Conservation (phyloP, 1,140 invertebrate species). For the Neoseiulus cucumeris region DNA sequence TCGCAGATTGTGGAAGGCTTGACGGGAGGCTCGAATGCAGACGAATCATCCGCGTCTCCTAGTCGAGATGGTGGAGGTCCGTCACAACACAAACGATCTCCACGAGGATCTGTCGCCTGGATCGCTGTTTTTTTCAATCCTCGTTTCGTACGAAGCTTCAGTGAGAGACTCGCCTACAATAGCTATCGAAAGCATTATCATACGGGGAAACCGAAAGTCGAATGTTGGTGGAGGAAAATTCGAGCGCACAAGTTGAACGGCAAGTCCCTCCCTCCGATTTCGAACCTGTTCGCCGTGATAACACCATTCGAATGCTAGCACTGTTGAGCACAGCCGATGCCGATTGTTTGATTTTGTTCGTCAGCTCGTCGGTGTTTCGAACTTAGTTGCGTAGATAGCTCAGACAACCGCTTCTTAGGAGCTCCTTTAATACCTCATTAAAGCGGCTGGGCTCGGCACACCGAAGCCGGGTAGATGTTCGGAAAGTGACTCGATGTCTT, state of each 20-base stretch:
- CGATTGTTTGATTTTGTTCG: too few relatives aligned
- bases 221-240: conserved; percentile 3
- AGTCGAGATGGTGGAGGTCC: background rate
- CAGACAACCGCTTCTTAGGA: too few relatives aligned
- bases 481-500: too few relatives aligned
- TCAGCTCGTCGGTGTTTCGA: too few relatives aligned
- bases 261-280: background rate
- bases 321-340: too few relatives aligned
- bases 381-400: too few relatives aligned
- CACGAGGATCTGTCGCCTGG: background rate
- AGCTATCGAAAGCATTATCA: conserved; percentile 1
- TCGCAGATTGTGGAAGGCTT: background rate
- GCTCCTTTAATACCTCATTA: too few relatives aligned
- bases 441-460: too few relatives aligned
- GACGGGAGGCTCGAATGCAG: background rate
- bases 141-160: conserved; percentile 8
- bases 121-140: background rate
- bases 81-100: background rate
- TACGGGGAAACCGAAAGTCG: background rate
- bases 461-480: too few relatives aligned
- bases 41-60: background rate
- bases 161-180: background rate
- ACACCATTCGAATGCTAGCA: too few relatives aligned
- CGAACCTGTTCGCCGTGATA: too few relatives aligned
- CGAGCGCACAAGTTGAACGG: conserved; percentile 7